These are phyloP conservation scores for Plecturocebus donacophilus DNA, from an alignment of 2,113 vertebrate species.

Conservation along the genomic window DNA sequence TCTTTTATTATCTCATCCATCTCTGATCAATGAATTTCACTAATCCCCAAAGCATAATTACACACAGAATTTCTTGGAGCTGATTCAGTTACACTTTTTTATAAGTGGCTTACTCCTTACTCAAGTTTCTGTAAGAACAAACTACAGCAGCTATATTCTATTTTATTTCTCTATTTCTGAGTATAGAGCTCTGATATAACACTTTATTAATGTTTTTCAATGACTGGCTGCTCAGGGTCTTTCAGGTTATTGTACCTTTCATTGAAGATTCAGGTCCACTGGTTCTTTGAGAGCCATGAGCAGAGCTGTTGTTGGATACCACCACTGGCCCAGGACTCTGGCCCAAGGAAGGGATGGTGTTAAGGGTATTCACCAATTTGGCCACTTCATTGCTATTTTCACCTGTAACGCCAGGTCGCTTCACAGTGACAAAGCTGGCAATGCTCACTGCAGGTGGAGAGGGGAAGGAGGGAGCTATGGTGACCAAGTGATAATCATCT, in stretches of 20 bases:
- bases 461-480: constrained; percentile 43
- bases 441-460: constrained; percentile 85
- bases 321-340: constrained; percentile 85
- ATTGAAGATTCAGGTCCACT: constrained; percentile 78
- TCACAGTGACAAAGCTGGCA: constrained; percentile 86
- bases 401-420: constrained; percentile 85
- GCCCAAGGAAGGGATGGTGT: constrained; percentile 83
- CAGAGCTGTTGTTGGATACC: constrained; percentile 85
- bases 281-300: constrained; percentile 82
- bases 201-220: neutral
- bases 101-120: neutral
- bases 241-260: constrained; percentile 81
- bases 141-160: neutral
- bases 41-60: neutral
- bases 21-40: neutral
- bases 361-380: constrained; percentile 87
- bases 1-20: neutral
- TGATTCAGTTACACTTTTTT: neutral
- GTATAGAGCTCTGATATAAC: neutral
- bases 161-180: constrained; percentile 27
- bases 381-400: constrained; percentile 86
- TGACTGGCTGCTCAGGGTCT: constrained; percentile 16
- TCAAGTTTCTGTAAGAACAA: neutral
- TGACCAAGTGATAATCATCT: constrained; percentile 69
- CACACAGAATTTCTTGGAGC: neutral